Percentiles rank a stretch among this genome's conserved stretches.
These are phyloP conservation scores for Xylocampa areola DNA, from an alignment of 2,888 invertebrate species.

Conservation along the genomic window DNA sequence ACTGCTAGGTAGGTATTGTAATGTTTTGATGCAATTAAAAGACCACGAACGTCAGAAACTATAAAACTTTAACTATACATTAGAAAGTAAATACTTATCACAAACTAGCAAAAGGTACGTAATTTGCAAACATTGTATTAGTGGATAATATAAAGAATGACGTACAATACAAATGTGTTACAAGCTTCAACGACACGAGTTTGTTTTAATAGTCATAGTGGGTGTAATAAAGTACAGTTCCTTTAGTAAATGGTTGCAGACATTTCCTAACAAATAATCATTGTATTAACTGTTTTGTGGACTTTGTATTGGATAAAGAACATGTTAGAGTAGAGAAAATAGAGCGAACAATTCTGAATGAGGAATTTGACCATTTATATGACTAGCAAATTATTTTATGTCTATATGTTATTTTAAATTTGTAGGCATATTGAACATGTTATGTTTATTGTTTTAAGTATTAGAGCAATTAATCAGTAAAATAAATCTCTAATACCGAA, in stretches of 20 bases:
- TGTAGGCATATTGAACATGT: no score
- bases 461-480: no score
- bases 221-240: conserved; percentile 20
- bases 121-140: conserved; percentile 2
- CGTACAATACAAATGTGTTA: conserved; percentile 2
- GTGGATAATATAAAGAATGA: neutral
- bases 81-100: conserved; percentile 8
- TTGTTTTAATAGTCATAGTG: conserved; percentile 13
- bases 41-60: neutral
- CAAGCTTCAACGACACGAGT: neutral
- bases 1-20: no score
- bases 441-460: no score
- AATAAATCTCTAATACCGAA: no score
- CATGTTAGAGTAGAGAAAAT: neutral
- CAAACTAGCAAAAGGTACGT: neutral
- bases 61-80: conserved; percentile 5
- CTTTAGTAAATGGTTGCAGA: neutral
- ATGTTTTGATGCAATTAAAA: no score
- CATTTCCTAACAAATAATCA: conserved; percentile 29
- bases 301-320: neutral
- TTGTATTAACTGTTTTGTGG: conserved; percentile 25
- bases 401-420: no score
- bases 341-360: conserved; percentile 16
- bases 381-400: no score
- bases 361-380: no score